Evolutionary conservation across 2,888 invertebrate genomes (phyloP).

Genomic region (Cordylochernes scorpioides): DNA sequence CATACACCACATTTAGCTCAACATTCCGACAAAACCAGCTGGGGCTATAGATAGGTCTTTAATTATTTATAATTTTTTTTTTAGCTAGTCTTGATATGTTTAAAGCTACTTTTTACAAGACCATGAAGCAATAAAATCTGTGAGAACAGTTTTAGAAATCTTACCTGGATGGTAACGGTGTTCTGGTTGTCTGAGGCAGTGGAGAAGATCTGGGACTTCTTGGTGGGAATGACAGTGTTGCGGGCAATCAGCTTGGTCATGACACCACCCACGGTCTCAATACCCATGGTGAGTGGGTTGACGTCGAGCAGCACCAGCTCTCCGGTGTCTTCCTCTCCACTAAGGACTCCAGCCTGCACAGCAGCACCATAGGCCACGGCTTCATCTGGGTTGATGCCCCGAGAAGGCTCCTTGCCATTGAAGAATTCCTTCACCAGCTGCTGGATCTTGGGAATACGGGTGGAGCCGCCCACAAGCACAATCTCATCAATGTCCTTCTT

Average conservation of each 20-base stretch:
- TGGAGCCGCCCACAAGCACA: constrained; percentile 92
- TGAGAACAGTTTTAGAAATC: too few relatives aligned
- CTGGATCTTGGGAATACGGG: constrained; percentile 90
- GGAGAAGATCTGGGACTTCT: constrained; percentile 96
- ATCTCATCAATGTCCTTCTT: constrained; percentile 96
- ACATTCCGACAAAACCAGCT: too few relatives aligned
- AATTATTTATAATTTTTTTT: too few relatives aligned
- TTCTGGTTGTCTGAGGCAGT: constrained; percentile 97
- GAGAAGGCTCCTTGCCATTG: constrained; percentile 85
- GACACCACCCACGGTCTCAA: constrained; percentile 97
- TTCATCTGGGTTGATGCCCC: constrained; percentile 96
- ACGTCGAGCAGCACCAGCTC: constrained; percentile 90
- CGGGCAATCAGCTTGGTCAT: constrained; percentile 95
- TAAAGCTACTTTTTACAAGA: too few relatives aligned
- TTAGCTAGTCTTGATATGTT: too few relatives aligned
- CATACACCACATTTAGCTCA: too few relatives aligned
- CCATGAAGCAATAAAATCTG: too few relatives aligned
- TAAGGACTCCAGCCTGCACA: constrained; percentile 90
- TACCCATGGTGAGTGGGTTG: constrained; percentile 93
- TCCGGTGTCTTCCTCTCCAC: constrained; percentile 81
- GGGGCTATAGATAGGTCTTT: too few relatives aligned
- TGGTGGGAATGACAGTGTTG: constrained; percentile 96
- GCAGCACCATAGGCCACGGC: constrained; percentile 96
- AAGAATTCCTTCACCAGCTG: constrained; percentile 40
- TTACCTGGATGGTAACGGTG: constrained; percentile 76